Evolutionary conservation across 2,888 invertebrate species (phyloP).

Genomic region (Drosophila fungiperda): DNA sequence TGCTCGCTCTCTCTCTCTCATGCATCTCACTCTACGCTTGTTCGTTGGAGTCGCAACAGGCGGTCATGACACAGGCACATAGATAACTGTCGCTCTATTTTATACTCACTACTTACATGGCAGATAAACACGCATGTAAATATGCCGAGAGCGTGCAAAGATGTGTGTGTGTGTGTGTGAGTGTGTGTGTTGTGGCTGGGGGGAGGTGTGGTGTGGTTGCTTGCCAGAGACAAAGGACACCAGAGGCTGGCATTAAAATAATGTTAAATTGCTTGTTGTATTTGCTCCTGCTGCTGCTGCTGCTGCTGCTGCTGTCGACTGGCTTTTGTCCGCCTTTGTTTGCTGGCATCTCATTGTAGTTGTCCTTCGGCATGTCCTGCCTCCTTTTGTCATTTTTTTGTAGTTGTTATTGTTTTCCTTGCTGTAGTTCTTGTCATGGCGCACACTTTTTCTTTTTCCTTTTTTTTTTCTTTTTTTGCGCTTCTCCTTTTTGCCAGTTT

Average conservation of each 20-base stretch:
- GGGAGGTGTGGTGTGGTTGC: background rate
- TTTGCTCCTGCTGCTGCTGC: conserved; percentile 50
- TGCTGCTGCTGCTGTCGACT: conserved; percentile 16
- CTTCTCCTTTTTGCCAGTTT: conserved; percentile 35
- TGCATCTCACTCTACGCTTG: background rate
- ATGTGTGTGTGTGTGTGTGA: background rate
- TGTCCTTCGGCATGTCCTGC: conserved; percentile 64
- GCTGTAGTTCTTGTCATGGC: conserved; percentile 39
- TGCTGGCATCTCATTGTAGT: conserved; percentile 60
- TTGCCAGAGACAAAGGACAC: conserved; percentile 57
- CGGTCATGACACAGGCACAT: conserved; percentile 64
- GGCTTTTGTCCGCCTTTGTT: conserved; percentile 49
- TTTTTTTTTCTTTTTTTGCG: conserved; percentile 1
- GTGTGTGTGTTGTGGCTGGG: background rate
- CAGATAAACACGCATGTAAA: conserved; percentile 72
- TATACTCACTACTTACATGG: conserved; percentile 73
- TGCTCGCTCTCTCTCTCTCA: conserved; percentile 24
- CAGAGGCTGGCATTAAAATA: conserved; percentile 67
- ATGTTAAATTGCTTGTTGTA: conserved; percentile 72
- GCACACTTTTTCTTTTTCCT: conserved; percentile 20
- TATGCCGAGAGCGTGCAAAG: conserved; percentile 30
- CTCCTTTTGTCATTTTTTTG: conserved; percentile 22
- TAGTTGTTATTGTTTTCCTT: background rate
- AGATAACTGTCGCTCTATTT: conserved; percentile 72
- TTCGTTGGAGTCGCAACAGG: conserved; percentile 58